Evolutionary conservation across 2,113 vertebrate genomes (phyloP).

Genomic region (Silurus asotus): DNA sequence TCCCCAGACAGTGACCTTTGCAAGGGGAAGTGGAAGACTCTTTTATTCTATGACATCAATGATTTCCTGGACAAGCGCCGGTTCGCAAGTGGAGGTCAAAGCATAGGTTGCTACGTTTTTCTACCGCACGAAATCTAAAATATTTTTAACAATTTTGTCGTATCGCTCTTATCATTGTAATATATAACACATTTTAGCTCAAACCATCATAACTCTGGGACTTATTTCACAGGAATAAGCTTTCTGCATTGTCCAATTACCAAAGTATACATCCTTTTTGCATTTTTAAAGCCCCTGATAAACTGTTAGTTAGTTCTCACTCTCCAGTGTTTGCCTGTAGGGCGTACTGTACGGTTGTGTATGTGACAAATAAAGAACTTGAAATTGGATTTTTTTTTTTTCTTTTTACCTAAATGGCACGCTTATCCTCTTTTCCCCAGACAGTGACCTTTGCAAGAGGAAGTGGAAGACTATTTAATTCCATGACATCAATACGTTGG

Average conservation of each 20-base stretch:
- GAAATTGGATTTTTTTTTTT: too few relatives aligned
- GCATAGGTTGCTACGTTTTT: too few relatives aligned
- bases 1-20: neutral
- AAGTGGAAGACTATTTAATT: neutral
- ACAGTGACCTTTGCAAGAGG: neutral
- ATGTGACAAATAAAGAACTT: too few relatives aligned
- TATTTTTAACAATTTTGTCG: too few relatives aligned
- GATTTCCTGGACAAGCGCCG: too few relatives aligned
- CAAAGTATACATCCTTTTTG: neutral
- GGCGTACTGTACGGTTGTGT: too few relatives aligned
- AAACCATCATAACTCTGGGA: too few relatives aligned
- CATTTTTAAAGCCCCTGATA: neutral
- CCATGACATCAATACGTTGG: constrained; percentile 41
- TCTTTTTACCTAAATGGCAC: neutral
- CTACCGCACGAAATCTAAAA: too few relatives aligned
- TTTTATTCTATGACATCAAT: constrained; percentile 35
- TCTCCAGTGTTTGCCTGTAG: too few relatives aligned
- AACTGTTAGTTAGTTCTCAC: neutral
- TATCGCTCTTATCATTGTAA: too few relatives aligned
- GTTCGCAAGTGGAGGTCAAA: too few relatives aligned
- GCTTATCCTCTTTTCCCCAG: neutral
- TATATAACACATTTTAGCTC: too few relatives aligned
- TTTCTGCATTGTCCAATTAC: neutral
- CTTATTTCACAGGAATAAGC: neutral
- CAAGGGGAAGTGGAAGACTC: neutral